A percentile compares a stretch with the other conserved stretches of the same genome.
phyloP scores from a whole-genome alignment of 2,797 vertebrate species.

The Aselliscus stoliczkanus region DNA sequence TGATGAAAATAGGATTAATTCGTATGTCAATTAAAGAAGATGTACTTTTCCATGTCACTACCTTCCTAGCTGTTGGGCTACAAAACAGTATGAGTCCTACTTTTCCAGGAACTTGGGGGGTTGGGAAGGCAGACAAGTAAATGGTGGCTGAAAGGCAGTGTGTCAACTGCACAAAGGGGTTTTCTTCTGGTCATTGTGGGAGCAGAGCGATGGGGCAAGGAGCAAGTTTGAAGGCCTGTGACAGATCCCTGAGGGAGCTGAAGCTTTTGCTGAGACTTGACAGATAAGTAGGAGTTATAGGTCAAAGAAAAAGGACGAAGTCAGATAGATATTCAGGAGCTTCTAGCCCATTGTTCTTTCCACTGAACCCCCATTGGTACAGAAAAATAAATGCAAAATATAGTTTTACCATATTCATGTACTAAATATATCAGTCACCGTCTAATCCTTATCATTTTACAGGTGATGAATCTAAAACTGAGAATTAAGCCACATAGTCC shows the following conservation, averaged over 20 bases:
- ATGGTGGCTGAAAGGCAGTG: no score
- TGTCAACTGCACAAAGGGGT: fast-evolving
- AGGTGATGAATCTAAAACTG: background rate
- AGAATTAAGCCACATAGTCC: background rate
- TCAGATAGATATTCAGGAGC: background rate
- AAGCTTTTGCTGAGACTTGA: background rate
- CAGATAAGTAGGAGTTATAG: background rate
- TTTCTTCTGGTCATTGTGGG: background rate
- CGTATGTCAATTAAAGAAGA: background rate
- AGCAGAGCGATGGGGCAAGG: background rate
- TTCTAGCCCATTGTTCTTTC: background rate
- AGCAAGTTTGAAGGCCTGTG: background rate
- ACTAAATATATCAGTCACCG: background rate
- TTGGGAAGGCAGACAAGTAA: background rate
- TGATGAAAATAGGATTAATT: background rate
- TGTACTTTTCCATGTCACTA: background rate
- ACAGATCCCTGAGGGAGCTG: background rate
- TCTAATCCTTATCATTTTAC: background rate
- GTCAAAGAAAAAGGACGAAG: background rate
- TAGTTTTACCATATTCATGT: background rate
- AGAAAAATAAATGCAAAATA: background rate
- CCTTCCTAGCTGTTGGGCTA: background rate
- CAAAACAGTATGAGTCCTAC: background rate
- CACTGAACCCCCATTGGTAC: background rate
- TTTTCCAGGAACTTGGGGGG: background rate